Base-by-base conservation (phyloP, 2,888 invertebrate genomes). In the Ophion ventricosus region DNA sequence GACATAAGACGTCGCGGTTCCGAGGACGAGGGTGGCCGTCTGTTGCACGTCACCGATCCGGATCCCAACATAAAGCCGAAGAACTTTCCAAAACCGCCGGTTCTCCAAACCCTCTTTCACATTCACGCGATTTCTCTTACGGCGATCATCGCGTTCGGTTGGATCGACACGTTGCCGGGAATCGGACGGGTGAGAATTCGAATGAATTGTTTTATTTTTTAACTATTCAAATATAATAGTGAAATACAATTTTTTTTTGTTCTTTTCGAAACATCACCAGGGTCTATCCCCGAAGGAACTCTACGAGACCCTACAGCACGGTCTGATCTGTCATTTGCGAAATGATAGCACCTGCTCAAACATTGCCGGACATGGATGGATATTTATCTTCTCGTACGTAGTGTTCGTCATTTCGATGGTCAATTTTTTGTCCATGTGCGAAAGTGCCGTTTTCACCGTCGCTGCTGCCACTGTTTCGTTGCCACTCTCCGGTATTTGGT, bases 381-480 rank as follows among this genome's bases (percentile, higher is more conserved):
- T 94, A 17, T 94, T 95, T 87, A 92, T 94, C 75, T 84, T 93
- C 26, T 92, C 94, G 17, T 95, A 95, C 88, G 90, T 94, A 14
- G 87, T 92, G 2, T 95, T 95, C 88, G 91, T 93, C 11, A 91
- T 94, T 85, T 93, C 94, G 63, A 93, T 94, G 11, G 89, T 94
- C 59, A 93, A 94, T 87, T 95, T 95, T 88, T 91, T 95, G 79
- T 94, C 94, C 20, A 91, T 95, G 87, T 94, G 94, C 81, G 95
- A 95, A 88, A 95, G 95, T 43, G 95, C 95, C 10, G 95, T 95
- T 8, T 95, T 95, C 89, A 95, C 94, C 14, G 93, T 95, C 20
- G 94, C 95, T 20, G 92, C 94, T 49, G 93, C 94, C 79, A 94
- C 95, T 23, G 93, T 94, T 20, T 94, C 95, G 25, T 91, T 95